These are phyloP conservation scores for Crossocerus cetratus DNA, from an alignment of 2,888 invertebrate species.

Conservation along the genomic window DNA sequence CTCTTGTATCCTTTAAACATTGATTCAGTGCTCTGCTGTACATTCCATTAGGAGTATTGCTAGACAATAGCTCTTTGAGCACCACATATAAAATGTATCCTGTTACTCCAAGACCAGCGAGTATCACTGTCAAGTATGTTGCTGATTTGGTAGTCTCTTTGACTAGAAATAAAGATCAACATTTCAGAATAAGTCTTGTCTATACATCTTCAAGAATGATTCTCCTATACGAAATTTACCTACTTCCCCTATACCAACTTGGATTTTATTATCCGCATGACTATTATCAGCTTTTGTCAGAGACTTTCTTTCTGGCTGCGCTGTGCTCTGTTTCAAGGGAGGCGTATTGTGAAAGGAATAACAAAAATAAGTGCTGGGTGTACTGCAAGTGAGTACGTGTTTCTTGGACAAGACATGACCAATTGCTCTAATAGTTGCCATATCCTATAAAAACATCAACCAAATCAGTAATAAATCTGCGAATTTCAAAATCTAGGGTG, in stretches of 20 bases:
- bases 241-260: slow-evolving; percentile 68
- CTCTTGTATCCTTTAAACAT: slow-evolving; percentile 86
- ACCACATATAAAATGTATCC: slow-evolving; percentile 90
- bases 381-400: slow-evolving; percentile 39
- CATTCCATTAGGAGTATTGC: slow-evolving; percentile 90
- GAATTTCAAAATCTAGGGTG: no score
- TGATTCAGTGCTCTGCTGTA: slow-evolving; percentile 88
- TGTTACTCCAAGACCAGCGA: slow-evolving; percentile 89
- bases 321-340: slow-evolving; percentile 29
- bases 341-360: slow-evolving; percentile 2
- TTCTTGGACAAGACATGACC: slow-evolving; percentile 57
- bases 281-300: slow-evolving; percentile 28
- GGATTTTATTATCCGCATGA: slow-evolving; percentile 54
- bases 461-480: no score
- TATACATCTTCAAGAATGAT: not conserved
- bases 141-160: slow-evolving; percentile 94
- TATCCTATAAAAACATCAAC: slow-evolving; percentile 46
- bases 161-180: slow-evolving; percentile 75
- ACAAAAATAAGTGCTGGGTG: slow-evolving; percentile 18
- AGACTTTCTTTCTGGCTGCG: slow-evolving; percentile 59
- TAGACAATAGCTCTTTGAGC: slow-evolving; percentile 91
- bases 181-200: not conserved
- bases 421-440: slow-evolving; percentile 64
- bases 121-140: slow-evolving; percentile 89
- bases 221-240: slow-evolving; percentile 64